phyloP scores from a whole-genome alignment of 2,797 vertebrate genomes.

The Chiropotes sagulatus region DNA sequence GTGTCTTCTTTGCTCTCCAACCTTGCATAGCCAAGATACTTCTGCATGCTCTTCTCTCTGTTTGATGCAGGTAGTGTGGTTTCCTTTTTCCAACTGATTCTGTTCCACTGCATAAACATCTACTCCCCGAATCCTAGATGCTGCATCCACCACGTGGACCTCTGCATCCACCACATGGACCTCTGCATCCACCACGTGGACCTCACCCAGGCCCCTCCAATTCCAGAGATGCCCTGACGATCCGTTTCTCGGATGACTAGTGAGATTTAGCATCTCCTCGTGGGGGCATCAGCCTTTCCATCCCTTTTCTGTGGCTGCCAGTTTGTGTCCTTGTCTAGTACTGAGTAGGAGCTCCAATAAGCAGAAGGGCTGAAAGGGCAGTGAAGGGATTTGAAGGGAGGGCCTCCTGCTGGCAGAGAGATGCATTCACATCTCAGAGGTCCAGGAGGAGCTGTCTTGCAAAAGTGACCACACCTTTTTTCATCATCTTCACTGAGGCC shows the following conservation, averaged over 20 bases:
- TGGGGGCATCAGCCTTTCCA: neutral
- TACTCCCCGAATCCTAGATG: too few species aligned
- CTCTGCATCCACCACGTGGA: too few species aligned
- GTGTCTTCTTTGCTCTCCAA: neutral
- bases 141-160: neutral
- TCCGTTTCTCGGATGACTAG: neutral
- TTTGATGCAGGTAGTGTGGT: accelerated
- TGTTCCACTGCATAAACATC: neutral
- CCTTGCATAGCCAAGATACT: neutral
- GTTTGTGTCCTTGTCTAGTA: neutral
- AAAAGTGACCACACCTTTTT: neutral
- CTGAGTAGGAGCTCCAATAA: neutral
- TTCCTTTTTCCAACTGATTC: neutral
- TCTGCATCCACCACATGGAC: neutral
- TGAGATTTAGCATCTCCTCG: neutral
- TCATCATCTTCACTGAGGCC: neutral
- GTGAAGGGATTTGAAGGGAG: neutral
- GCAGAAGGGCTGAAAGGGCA: neutral
- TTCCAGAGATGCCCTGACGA: neutral
- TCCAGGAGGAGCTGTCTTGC: neutral
- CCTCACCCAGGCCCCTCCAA: neutral
- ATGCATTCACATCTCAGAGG: too few species aligned
- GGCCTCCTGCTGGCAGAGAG: neutral
- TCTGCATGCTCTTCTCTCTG: neutral
- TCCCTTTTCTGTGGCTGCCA: neutral